Percentiles rank a stretch among this genome's conserved stretches.
Evolutionary conservation across 2,888 invertebrate genomes (phyloP).

Genomic region (Tiliacea citrago): DNA sequence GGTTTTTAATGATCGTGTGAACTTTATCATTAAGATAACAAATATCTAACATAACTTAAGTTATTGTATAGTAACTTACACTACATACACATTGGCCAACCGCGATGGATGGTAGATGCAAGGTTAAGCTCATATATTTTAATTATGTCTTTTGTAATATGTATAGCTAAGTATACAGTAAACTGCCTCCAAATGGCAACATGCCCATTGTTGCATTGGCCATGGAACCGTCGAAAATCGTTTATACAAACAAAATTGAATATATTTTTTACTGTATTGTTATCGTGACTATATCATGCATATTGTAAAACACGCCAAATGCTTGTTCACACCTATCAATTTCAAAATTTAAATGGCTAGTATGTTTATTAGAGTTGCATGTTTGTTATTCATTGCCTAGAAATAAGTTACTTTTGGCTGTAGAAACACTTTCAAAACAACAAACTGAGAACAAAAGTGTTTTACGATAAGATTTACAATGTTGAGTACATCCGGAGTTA

Average conservation of each 20-base stretch:
- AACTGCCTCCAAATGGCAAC: constrained; percentile 39
- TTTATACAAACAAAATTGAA: constrained; percentile 44
- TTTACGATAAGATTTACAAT: constrained; percentile 31
- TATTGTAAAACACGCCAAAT: constrained; percentile 27
- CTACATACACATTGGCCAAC: constrained; percentile 63
- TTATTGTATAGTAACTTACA: constrained; percentile 63
- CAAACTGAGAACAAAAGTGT: constrained; percentile 40
- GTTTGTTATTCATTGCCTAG: constrained; percentile 21
- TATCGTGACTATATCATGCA: constrained; percentile 24
- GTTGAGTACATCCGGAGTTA: constrained; percentile 49
- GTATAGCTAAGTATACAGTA: constrained; percentile 39
- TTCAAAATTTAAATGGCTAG: constrained; percentile 12
- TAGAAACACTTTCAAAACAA: constrained; percentile 37
- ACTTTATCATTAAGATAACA: constrained; percentile 53
- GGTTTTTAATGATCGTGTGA: constrained; percentile 63
- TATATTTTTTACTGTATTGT: constrained; percentile 41
- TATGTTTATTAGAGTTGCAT: constrained; percentile 9
- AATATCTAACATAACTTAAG: constrained; percentile 48
- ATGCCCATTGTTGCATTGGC: constrained; percentile 54
- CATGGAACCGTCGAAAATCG: constrained; percentile 57
- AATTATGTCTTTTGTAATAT: constrained; percentile 51
- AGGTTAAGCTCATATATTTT: constrained; percentile 62
- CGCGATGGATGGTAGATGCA: constrained; percentile 53
- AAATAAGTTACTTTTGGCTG: constrained; percentile 3
- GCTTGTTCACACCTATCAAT: constrained; percentile 36